Evolutionary conservation across 2,797 vertebrate species (phyloP), one percentile per base, ranked within the genome.

Genomic region (Menidia menidia): DNA sequence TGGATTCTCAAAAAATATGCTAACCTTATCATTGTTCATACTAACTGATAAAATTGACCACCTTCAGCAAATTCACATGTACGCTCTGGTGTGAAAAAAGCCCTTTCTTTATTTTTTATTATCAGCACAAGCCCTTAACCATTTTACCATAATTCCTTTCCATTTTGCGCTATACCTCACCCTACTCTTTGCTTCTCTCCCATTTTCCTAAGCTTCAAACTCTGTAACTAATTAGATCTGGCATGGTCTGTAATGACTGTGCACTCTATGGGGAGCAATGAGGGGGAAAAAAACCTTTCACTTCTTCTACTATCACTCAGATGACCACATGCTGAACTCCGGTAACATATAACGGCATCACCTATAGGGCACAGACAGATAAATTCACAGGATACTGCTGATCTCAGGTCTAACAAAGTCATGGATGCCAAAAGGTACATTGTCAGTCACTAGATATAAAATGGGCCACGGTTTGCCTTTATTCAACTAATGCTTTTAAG

Each of bases 171-270:
- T 13, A 30, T 75, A 77, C 69, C 69, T 80, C 78, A 18, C 12
- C 50, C 69, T 48, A 73, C 79, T 86, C 71, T 72, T 69, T 87
- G 62, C 77, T 62, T 75, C 69, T 79, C 78, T 70, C 72, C 60
- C 54, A 75, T 74, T 68, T 83, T 86, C 77, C 86, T 81, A 64
- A 82, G 87, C 90, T 81, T 77, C 81, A 89, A 88, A 90, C 83
- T 84, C 88, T 88, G 87, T 87, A 89, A 88, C 90, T 92, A 92
- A 93, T 93, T 92, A 89, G 87, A 91, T 92, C 89, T 90, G 90
- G 88, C 90, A 85, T 77, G 86, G 75, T 84, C 88, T 88, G 81
- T 92, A 92, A 92, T 92, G 92, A 90, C 88, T 92, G 87, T 88
- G 80, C 77, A 80, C 81, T 91, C 87, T 75, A 71, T 80, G 73